Conservation (phyloP, 92 coral and sea anemone genomes). For the Epizoanthus stellaris region DNA sequence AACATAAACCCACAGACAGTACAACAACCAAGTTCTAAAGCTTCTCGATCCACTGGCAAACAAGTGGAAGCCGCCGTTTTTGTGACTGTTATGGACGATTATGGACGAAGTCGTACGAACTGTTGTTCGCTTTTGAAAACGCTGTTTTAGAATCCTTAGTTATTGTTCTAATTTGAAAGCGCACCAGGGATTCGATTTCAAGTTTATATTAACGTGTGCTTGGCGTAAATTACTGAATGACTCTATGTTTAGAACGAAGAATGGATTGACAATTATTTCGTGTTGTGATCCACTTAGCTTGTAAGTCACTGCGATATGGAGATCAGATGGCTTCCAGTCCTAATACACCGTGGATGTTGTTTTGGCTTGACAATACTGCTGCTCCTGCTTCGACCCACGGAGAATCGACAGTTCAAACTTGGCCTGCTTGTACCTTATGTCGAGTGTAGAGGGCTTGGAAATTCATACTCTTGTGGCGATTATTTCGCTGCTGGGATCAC, state of each 20-base stretch:
- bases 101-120: no score
- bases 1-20: no score
- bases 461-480: conserved; percentile 47
- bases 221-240: not conserved
- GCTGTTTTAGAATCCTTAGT: no score
- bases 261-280: not conserved
- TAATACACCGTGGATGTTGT: not conserved
- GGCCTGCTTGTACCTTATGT: conserved; percentile 55
- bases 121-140: no score
- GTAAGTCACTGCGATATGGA: not conserved
- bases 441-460: conserved; percentile 29
- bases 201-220: not conserved
- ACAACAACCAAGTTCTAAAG: no score
- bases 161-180: no score
- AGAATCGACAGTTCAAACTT: conserved; percentile 36
- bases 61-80: no score
- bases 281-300: not conserved
- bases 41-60: no score
- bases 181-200: not conserved
- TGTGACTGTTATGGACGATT: no score
- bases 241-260: not conserved
- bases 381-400: conserved; percentile 3
- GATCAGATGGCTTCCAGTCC: conserved; percentile 9
- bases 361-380: not conserved
- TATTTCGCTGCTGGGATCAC: conserved; percentile 66